A percentile compares a stretch with the other conserved stretches of the same genome.
Conservation (phyloP, 1,140 invertebrate species). For the Chrysomallon squamiferum region DNA sequence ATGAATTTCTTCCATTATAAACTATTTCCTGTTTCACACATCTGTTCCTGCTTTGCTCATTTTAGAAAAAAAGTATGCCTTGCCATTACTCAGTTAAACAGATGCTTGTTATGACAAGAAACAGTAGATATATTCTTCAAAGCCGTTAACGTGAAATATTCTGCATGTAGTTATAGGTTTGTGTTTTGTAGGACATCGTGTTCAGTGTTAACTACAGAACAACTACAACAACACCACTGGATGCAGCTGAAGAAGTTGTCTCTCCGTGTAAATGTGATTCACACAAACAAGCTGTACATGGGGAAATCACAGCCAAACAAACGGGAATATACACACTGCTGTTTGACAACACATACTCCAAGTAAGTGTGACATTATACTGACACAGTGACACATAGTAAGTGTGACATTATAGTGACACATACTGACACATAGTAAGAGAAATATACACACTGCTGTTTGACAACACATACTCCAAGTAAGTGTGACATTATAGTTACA, state of each 20-base stretch:
- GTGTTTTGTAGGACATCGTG: conserved; percentile 55
- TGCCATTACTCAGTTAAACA: too few relatives aligned
- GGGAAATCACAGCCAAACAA: conserved; percentile 53
- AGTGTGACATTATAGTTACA: conserved; percentile 1
- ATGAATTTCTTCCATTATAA: too few relatives aligned
- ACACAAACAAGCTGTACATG: conserved; percentile 51
- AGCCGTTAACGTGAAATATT: too few relatives aligned
- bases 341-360: conserved; percentile 61
- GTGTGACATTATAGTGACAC: too few relatives aligned
- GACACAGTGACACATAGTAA: background rate
- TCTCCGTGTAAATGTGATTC: conserved; percentile 57
- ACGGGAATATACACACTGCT: conserved; percentile 58
- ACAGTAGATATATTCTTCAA: too few relatives aligned
- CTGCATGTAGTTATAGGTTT: too few relatives aligned
- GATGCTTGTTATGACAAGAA: too few relatives aligned
- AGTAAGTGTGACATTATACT: conserved; percentile 28
- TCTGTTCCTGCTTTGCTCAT: too few relatives aligned
- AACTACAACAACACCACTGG: conserved; percentile 18
- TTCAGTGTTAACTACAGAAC: conserved; percentile 51
- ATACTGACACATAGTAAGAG: conserved; percentile 14
- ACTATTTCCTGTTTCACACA: too few relatives aligned
- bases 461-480: conserved; percentile 61
- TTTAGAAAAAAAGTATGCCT: too few relatives aligned
- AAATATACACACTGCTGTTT: conserved; percentile 60
- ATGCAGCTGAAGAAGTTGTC: conserved; percentile 42